Percentiles rank a stretch among this genome's conserved stretches.
Evolutionary conservation across 1,140 invertebrate genomes (phyloP).

Genomic region (Tetranychus urticae): DNA sequence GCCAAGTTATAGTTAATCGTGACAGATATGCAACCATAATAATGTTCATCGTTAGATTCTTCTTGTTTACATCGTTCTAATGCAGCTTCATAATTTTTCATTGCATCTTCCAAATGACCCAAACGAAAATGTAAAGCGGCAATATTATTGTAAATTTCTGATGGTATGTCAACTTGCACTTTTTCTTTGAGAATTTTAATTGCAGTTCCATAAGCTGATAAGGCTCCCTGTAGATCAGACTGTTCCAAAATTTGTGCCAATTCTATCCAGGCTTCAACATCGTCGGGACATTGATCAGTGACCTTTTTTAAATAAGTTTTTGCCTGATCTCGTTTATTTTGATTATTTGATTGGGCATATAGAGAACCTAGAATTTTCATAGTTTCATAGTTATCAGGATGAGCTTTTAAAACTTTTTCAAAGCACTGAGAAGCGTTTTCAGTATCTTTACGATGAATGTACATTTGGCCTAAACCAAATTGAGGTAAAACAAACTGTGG

Average conservation of each 20-base stretch:
- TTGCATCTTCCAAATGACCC: constrained; percentile 54
- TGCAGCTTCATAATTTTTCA: constrained; percentile 62
- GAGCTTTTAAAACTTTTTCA: constrained; percentile 90
- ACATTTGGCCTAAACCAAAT: constrained; percentile 97
- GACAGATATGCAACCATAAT: constrained; percentile 87
- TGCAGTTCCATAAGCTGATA: constrained; percentile 78
- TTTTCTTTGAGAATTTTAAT: constrained; percentile 78
- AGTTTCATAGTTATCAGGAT: constrained; percentile 94
- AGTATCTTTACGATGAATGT: constrained; percentile 83
- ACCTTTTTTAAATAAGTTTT: constrained; percentile 37
- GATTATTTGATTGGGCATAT: constrained; percentile 71
- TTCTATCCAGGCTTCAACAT: constrained; percentile 98
- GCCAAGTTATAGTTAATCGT: constrained; percentile 93
- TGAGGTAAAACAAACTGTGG: constrained; percentile 83
- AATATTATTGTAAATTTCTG: constrained; percentile 95
- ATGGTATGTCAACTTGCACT: constrained; percentile 77
- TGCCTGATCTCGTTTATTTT: constrained; percentile 72
- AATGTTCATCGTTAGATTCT: constrained; percentile 52
- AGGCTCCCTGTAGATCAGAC: constrained; percentile 54
- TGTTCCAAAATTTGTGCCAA: constrained; percentile 92
- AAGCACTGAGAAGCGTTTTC: constrained; percentile 97
- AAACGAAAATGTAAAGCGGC: constrained; percentile 73
- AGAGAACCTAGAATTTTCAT: constrained; percentile 96
- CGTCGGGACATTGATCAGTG: constrained; percentile 89
- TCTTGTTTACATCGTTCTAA: constrained; percentile 54